Conservation (phyloP, 2,113 vertebrate species). For the Polyodon spathula region DNA sequence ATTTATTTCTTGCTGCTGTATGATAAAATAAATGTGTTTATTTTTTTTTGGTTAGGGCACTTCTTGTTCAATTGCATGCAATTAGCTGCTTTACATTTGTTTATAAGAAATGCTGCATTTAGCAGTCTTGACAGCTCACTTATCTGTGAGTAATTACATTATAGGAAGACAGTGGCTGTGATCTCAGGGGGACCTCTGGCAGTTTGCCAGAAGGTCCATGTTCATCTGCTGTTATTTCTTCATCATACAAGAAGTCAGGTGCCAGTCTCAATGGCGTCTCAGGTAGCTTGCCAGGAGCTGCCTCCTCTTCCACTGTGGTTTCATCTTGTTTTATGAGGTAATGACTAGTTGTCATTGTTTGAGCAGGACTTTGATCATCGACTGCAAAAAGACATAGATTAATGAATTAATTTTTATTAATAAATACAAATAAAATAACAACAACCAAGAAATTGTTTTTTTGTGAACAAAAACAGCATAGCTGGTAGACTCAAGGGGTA, state of each 20-base stretch:
- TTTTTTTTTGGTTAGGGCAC: too few relatives aligned
- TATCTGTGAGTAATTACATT: slow-evolving; percentile 51
- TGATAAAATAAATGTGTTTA: too few relatives aligned
- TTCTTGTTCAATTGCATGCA: too few relatives aligned
- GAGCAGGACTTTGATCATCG: slow-evolving; percentile 62
- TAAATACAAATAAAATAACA: neutral
- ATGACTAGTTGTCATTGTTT: slow-evolving; percentile 72
- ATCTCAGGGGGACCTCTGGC: slow-evolving; percentile 68
- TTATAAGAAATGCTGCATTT: too few relatives aligned
- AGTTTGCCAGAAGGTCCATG: slow-evolving; percentile 48
- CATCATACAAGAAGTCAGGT: slow-evolving; percentile 38
- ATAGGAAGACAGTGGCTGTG: slow-evolving; percentile 72
- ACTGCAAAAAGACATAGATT: slow-evolving; percentile 19
- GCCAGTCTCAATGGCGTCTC: slow-evolving; percentile 83
- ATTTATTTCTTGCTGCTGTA: too few relatives aligned
- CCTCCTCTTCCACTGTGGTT: slow-evolving; percentile 78
- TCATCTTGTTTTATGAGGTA: slow-evolving; percentile 68
- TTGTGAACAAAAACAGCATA: too few relatives aligned
- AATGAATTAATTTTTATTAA: neutral
- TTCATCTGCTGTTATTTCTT: slow-evolving; percentile 62
- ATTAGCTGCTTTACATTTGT: too few relatives aligned
- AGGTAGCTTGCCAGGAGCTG: slow-evolving; percentile 79
- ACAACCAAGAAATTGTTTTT: too few relatives aligned
- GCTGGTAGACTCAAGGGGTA: too few relatives aligned
- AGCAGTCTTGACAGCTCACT: neutral